Evolutionary conservation across 2,797 vertebrate species (phyloP).

Genomic region (Centroberyx gerrardi): DNA sequence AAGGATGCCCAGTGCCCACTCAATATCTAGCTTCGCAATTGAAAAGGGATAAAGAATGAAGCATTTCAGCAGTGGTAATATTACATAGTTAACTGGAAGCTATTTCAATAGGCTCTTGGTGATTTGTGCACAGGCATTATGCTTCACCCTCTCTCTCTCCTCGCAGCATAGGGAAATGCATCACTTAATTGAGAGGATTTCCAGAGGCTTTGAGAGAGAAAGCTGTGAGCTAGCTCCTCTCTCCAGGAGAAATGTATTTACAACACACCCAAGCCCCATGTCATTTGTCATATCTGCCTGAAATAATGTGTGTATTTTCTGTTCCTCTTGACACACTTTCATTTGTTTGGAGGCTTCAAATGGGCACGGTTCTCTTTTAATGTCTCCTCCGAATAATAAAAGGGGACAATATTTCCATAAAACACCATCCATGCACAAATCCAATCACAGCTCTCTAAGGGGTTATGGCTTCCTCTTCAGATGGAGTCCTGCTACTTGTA

Average conservation of each 20-base stretch:
- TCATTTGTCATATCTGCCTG: conserved; percentile 75
- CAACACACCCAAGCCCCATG: conserved; percentile 57
- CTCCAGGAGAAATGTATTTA: conserved; percentile 74
- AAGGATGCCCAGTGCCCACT: conserved; percentile 58
- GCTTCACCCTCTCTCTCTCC: conserved; percentile 52
- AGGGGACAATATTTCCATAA: conserved; percentile 68
- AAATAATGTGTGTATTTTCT: conserved; percentile 71
- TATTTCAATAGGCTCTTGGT: conserved; percentile 72
- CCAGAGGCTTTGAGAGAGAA: conserved; percentile 61
- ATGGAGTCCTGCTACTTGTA: conserved; percentile 23
- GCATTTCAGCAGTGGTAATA: conserved; percentile 68
- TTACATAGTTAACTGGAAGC: conserved; percentile 73
- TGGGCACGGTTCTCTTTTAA: conserved; percentile 65
- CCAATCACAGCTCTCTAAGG: conserved; percentile 42
- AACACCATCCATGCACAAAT: conserved; percentile 64
- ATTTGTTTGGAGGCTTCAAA: conserved; percentile 68
- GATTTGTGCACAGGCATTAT: conserved; percentile 75
- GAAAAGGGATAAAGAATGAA: conserved; percentile 70
- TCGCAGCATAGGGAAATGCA: conserved; percentile 62
- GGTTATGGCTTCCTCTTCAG: conserved; percentile 14
- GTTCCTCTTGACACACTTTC: conserved; percentile 68
- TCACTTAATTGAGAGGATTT: conserved; percentile 79
- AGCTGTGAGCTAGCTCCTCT: conserved; percentile 52
- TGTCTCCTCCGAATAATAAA: conserved; percentile 66
- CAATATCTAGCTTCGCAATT: conserved; percentile 64